phyloP scores from a whole-genome alignment of 2,113 vertebrate genomes.

The Martes martes region DNA sequence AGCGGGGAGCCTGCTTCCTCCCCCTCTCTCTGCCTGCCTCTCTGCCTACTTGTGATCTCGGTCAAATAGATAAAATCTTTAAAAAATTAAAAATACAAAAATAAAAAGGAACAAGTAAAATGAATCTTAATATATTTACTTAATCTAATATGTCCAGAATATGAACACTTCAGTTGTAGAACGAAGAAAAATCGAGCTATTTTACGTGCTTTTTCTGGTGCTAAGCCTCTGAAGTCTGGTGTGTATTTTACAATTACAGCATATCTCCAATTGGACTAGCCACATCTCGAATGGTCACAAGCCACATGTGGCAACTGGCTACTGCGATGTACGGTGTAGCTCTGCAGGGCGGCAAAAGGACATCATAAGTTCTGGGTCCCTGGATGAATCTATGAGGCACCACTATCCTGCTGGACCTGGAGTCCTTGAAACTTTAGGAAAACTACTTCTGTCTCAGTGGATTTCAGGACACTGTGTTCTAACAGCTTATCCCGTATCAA shows the following conservation, averaged over 20 bases:
- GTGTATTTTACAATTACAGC: not conserved
- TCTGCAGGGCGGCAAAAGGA: not conserved
- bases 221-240: not conserved
- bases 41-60: too few relatives aligned
- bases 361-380: rapidly evolving
- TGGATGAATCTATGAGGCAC: not conserved
- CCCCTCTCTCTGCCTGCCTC: too few relatives aligned
- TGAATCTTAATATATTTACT: not conserved
- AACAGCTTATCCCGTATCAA: not conserved
- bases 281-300: not conserved
- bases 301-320: not conserved
- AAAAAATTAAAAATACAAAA: not conserved
- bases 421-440: not conserved
- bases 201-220: not conserved
- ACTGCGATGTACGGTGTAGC: rapidly evolving
- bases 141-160: not conserved
- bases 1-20: too few relatives aligned
- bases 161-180: not conserved
- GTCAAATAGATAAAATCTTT: too few relatives aligned
- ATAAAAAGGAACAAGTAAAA: not conserved
- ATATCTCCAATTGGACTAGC: not conserved
- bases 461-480: not conserved
- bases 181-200: not conserved
- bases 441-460: not conserved
- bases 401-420: not conserved